Evolutionary conservation across 2,113 vertebrate species (phyloP).

Genomic region (Strigops habroptila): DNA sequence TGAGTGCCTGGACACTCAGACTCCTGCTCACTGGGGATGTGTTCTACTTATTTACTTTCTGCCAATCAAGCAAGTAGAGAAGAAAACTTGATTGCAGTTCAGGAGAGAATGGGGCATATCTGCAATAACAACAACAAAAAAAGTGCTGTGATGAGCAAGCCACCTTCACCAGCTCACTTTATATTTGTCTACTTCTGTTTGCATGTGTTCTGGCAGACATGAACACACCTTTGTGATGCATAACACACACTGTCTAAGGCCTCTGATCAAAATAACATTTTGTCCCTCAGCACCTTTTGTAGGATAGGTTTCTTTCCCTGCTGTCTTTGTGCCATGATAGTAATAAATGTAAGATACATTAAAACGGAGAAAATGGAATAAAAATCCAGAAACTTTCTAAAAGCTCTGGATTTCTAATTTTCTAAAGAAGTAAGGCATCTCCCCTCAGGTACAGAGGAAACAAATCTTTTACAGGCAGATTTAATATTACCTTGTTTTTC

Average conservation of each 20-base stretch:
- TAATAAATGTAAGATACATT: fast-evolving
- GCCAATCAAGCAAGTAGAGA: not conserved
- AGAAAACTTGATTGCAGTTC: not conserved
- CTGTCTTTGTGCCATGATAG: not conserved
- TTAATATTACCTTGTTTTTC: not conserved
- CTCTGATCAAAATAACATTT: not conserved
- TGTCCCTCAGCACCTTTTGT: not conserved
- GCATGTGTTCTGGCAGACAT: fast-evolving
- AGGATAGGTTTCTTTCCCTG: not conserved
- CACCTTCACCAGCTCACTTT: not conserved
- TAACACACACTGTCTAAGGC: not conserved
- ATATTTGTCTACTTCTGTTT: not conserved
- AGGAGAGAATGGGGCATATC: not conserved
- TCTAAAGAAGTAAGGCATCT: not conserved
- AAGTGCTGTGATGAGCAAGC: not conserved
- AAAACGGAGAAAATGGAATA: not conserved
- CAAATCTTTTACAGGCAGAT: not conserved
- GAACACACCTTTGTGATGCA: not conserved
- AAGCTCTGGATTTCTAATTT: not conserved
- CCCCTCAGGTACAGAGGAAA: not conserved
- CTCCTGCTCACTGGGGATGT: not conserved
- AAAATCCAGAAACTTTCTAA: not conserved
- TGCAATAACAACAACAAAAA: not conserved
- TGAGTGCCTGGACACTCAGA: not conserved
- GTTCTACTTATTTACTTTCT: not conserved